Evolutionary conservation across 2,113 vertebrate species (phyloP), one percentile per base, ranked within the genome.

Genomic region (Dermatemys mawii): DNA sequence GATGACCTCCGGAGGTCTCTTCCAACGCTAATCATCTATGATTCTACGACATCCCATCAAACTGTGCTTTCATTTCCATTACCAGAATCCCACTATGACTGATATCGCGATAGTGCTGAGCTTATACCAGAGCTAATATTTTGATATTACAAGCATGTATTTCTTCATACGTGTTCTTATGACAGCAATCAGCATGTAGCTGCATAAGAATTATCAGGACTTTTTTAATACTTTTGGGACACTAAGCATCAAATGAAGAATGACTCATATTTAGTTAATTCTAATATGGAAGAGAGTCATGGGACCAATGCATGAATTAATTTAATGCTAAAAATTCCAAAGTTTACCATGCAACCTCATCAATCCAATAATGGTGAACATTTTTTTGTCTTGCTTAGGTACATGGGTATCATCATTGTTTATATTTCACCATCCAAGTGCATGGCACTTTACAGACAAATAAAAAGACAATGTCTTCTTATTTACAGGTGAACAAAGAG

Each of bases 211-310:
- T 88, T 88, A 95, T 95, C 87, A 86, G 92, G 95, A 97, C 93
- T 97, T 97, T 87, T 60, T 29, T 85, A 78, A 93, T 96, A 96
- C 88, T 97, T 97, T 83, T 75, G 82, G 88, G 97, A 92, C 70
- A 94, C 54, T 63, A 75, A 60, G 63, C 0, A 89, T 44, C 1
- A 2, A 86, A 79, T 29, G 70, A 76, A 90, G 50, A 86, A 90
- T 76, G 73, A 76, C 70, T 82, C 75, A 81, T 79, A 84, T 50
- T 89, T 67, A 76, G 76, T 81, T 84, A 87, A 41, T 13, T 32
- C 90, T 14, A 86, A 81, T 35, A 82, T 12, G 35, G 88, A 21
- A 81, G 54, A 88, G 54, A 88, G 93, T 44, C 38, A 27, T 91
- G 87, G 86, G 82, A 91, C 78, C 86, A 95, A 86, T 93, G 91